Base-by-base conservation (phyloP, 2,888 invertebrate genomes). In the Sarcophaga variegata region DNA sequence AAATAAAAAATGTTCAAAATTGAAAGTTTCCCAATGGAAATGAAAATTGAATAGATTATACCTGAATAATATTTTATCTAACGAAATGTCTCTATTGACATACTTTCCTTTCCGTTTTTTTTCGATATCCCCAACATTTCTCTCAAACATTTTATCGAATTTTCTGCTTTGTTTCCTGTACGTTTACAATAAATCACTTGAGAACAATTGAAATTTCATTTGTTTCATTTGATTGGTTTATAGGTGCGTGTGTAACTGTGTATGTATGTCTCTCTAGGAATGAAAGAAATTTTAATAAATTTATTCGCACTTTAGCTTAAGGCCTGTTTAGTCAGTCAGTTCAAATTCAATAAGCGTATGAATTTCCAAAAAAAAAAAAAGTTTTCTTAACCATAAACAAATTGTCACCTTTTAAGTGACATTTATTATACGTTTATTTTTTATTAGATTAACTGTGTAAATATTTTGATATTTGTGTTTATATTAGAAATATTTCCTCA, bases 151-250 rank as follows among this genome's bases (percentile, higher is more conserved):
- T 8, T 37, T 37, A 37, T 37, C 6, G 2, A 37, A 37, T 8
- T 37, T 37, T 8, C 3, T 8, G 8, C 10, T 37, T 37, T 4
- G 1, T n/a, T 12, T 10, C 12, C 11, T 49, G n/a, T 27, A 66
- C 12, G 17, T 4, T 49, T 14, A 49, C 49, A 49, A 14, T 80
- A 72, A n/a, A 60, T 81, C 72, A 49, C 67, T 59, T 14, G 74
- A 60, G 80, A 27, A 67, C 72, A 74, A 81, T 81, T 60, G 25
- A 67, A 64, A n/a, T 25, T 74, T 62, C 17, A 47, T 66, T n/a
- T 54, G 8, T 4, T n/a, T 49, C 22, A n/a, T 60, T 60, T 69
- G 54, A 37, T 66, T 20, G 25, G 27, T 17, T 69, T 77, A 59
- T 27, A 47, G 17, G 25, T 49, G 3, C 54, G n/a, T 49, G n/a